A percentile compares a stretch with the other conserved stretches of the same genome.
phyloP scores from a whole-genome alignment of 2,888 invertebrate species.

The Atrina japonica region DNA sequence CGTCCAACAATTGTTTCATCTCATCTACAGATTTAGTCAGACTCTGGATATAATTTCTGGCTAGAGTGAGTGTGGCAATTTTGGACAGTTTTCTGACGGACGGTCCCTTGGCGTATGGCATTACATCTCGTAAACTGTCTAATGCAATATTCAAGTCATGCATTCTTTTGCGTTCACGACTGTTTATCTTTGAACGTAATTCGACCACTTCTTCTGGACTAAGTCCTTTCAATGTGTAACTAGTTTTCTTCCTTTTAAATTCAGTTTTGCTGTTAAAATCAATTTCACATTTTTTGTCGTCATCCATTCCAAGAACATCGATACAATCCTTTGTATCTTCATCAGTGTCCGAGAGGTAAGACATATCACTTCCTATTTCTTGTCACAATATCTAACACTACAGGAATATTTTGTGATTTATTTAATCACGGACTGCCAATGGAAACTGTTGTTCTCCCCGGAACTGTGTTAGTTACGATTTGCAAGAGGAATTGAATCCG shows the following conservation, averaged over 20 bases:
- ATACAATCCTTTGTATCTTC: slow-evolving; percentile 35
- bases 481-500: too few relatives aligned
- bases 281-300: slow-evolving; percentile 7
- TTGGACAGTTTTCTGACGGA: slow-evolving; percentile 72
- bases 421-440: too few relatives aligned
- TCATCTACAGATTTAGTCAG: slow-evolving; percentile 67
- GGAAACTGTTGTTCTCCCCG: too few relatives aligned
- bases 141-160: slow-evolving; percentile 80
- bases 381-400: too few relatives aligned
- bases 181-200: slow-evolving; percentile 74
- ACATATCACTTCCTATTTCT: too few relatives aligned
- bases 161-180: slow-evolving; percentile 80
- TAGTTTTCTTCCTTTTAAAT: slow-evolving; percentile 17
- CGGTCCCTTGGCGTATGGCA: slow-evolving; percentile 71
- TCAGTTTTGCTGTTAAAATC: neutral
- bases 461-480: too few relatives aligned
- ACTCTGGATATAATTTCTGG: slow-evolving; percentile 71
- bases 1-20: slow-evolving; percentile 65
- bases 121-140: slow-evolving; percentile 74
- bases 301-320: slow-evolving; percentile 35
- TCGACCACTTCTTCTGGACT: slow-evolving; percentile 50
- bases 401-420: too few relatives aligned
- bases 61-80: slow-evolving; percentile 69
- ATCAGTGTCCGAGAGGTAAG: slow-evolving; percentile 8
- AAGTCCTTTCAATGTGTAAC: slow-evolving; percentile 83